phyloP scores from a whole-genome alignment of 1,140 invertebrate genomes.

The Drosophila micromelanica region DNA sequence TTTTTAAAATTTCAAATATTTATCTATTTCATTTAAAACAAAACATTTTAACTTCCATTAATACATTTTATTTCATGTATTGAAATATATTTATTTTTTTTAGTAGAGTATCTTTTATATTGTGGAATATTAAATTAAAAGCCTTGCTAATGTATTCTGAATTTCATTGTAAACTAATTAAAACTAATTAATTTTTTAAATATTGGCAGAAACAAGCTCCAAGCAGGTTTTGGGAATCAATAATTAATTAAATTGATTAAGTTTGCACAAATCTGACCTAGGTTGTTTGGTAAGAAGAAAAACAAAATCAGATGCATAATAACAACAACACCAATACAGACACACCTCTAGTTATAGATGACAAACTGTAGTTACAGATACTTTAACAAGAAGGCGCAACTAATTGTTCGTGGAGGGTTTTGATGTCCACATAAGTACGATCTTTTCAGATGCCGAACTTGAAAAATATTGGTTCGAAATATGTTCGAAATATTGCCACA shows the following conservation, averaged over 20 bases:
- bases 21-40: too few species aligned
- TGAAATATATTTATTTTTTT: too few species aligned
- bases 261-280: background rate
- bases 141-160: too few species aligned
- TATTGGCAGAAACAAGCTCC: background rate
- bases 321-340: conserved; percentile 3
- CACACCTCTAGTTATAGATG: background rate
- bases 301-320: background rate
- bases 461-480: background rate
- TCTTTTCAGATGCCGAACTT: conserved; percentile 10
- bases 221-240: background rate
- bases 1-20: too few species aligned
- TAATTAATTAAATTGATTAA: background rate
- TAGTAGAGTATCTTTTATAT: too few species aligned
- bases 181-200: too few species aligned
- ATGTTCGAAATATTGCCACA: background rate
- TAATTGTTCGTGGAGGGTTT: conserved; percentile 2
- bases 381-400: background rate
- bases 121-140: too few species aligned
- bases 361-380: background rate
- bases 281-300: background rate
- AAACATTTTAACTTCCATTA: too few species aligned
- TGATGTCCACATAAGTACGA: background rate
- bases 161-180: too few species aligned
- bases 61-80: too few species aligned